phyloP scores from a whole-genome alignment of 2,797 vertebrate genomes.

The Poecilia picta region DNA sequence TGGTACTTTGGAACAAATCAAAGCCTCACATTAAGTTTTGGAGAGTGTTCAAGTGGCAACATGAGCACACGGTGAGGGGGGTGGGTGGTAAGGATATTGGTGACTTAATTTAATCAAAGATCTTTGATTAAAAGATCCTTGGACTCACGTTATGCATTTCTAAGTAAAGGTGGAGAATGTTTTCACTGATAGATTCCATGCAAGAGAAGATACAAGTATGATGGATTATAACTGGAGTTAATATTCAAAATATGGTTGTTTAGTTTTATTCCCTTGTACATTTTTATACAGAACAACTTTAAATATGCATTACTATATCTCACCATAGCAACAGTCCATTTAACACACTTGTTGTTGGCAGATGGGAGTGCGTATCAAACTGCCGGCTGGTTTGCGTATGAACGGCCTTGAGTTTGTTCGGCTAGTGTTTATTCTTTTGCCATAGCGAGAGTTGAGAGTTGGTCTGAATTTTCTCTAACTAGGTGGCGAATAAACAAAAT shows the following conservation, averaged over 20 bases:
- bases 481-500: neutral
- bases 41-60: conserved; percentile 43
- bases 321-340: conserved; percentile 4
- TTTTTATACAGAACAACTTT: conserved; percentile 1
- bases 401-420: conserved; percentile 11
- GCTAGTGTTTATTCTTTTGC: conserved; percentile 12
- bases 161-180: neutral
- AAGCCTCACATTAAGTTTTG: conserved; percentile 15
- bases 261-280: neutral
- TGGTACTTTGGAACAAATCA: conserved; percentile 30
- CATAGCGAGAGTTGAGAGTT: conserved; percentile 5
- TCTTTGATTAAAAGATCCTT: conserved; percentile 20
- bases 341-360: conserved; percentile 13
- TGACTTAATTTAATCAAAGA: conserved; percentile 56
- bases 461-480: neutral
- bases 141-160: neutral
- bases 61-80: conserved; percentile 38
- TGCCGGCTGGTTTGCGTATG: conserved; percentile 1
- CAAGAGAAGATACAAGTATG: neutral
- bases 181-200: neutral
- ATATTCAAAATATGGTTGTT: conserved; percentile 7
- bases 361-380: conserved; percentile 11
- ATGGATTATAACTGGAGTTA: neutral
- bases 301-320: conserved; percentile 8
- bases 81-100: conserved; percentile 26